Conservation (phyloP, 2,113 vertebrate species). For the Ammospiza nelsoni region DNA sequence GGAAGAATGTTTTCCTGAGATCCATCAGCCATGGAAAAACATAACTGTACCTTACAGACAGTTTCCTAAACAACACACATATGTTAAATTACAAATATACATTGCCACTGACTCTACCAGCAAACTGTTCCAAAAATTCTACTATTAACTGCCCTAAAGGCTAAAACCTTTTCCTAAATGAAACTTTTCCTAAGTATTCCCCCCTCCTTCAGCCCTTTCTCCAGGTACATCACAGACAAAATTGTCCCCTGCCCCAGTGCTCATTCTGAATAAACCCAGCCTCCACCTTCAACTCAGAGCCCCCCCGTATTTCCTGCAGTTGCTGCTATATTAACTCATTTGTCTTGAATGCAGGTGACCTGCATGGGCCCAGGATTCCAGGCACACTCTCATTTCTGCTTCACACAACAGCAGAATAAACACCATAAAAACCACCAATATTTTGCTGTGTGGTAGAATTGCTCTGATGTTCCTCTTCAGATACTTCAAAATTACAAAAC, state of each 20-base stretch:
- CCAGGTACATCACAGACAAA: neutral
- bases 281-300: neutral
- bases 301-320: neutral
- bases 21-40: neutral
- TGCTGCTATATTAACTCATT: neutral
- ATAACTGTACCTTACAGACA: neutral
- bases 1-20: neutral
- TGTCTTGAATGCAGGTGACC: neutral
- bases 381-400: neutral
- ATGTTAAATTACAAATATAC: neutral
- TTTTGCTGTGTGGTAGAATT: neutral
- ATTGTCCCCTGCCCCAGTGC: accelerated
- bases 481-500: neutral
- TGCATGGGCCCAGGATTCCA: neutral
- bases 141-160: neutral
- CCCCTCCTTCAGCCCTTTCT: neutral
- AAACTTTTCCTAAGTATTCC: neutral
- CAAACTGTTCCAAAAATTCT: neutral
- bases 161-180: neutral
- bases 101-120: neutral
- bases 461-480: neutral
- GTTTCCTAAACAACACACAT: accelerated
- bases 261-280: neutral
- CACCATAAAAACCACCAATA: accelerated
- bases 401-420: neutral